Base-by-base conservation (phyloP, 2,888 invertebrate species). In the Spicauda simplicius region DNA sequence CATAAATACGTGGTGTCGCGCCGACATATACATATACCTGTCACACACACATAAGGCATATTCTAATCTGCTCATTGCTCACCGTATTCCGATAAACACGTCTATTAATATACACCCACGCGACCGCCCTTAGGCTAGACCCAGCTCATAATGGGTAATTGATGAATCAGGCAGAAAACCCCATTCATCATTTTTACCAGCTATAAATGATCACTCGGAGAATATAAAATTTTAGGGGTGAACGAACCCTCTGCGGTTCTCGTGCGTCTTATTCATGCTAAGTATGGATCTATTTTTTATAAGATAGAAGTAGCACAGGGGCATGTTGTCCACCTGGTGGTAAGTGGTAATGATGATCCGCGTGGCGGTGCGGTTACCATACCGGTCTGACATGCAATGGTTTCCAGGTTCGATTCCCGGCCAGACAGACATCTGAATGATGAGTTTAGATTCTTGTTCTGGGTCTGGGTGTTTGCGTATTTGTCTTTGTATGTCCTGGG, bases 71-170 rank as follows among this genome's bases (percentile, higher is more conserved):
- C 52, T 53, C 58, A 64, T 45, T 41, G 41, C 18, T 64, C 53
- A 64, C 6, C 58, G 37, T 30, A 59, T 48, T 45, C 52, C 54
- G 41, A 53, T 59, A 66, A 65, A 60, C 33, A 50, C 18, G 33
- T 50, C 59, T 66, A 66, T 66, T 60, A 65, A 59, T 60, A 66
- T 48, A 60, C 54, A 55, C 55, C 54, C 60, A 53, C 58, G 30
- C 37, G 11, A 11, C 25, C 52, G 20, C 45, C 56, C 18, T 33
- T 37, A 25, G 45, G 16, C 25, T 41, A 45, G 41, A 59, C 25
- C 48, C 48, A 30, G 57, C 48, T 19, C n/a, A 33, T 33, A 14
- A 59, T 48, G 33, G 59, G 54, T 55, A 66, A 59, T 66, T 55
- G 66, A 66, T 66, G 59, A 66, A 55, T 66, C 66, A 60, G 59